Base-by-base conservation (phyloP, 2,888 invertebrate species). In the Chrysolina oricalcia region DNA sequence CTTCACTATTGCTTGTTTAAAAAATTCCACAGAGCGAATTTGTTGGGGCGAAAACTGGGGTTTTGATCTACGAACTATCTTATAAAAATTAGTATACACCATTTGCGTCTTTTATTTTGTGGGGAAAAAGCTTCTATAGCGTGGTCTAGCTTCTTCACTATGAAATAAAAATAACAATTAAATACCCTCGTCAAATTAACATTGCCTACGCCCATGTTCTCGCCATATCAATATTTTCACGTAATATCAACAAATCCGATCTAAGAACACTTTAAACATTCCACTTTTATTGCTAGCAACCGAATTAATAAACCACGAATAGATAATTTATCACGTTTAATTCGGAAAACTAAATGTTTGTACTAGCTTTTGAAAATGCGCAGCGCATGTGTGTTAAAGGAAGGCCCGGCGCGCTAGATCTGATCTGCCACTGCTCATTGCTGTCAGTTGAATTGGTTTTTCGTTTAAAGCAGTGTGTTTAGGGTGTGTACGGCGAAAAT, bases 391-490 rank as follows among this genome's bases (percentile, higher is more conserved):
- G 80, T 76, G 73, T 62, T 67, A 66, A 19, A 78, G 81, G 79
- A 80, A 82, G 78, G 75, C 81, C 76, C 80, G 81, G 80, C 78
- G 83, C 81, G 79, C 79, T 76, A 74, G 78, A 76, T 69, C 79
- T 75, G 78, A 76, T 69, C 79, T 78, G 81, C 76, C 81, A 79
- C 67, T 73, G 77, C 78, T 63, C 70, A 71, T 76, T 74, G 77
- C 80, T 82, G 84, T 83, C 83, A 84, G 84, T 84, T 74, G 81
- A 76, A 80, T 78, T 80, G 79, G 83, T 77, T 78, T 78, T 77
- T 76, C 65, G 73, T 75, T 67, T 75, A 81, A 79, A 81, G 76
- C 74, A 74, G 77, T 76, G 81, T 81, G 81, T 78, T 77, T 78
- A 79, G 83, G 84, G 81, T 81, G 83, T 83, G 84, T 82, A 78